Conservation (phyloP, 2,888 invertebrate species). For the Dryobota labecula region DNA sequence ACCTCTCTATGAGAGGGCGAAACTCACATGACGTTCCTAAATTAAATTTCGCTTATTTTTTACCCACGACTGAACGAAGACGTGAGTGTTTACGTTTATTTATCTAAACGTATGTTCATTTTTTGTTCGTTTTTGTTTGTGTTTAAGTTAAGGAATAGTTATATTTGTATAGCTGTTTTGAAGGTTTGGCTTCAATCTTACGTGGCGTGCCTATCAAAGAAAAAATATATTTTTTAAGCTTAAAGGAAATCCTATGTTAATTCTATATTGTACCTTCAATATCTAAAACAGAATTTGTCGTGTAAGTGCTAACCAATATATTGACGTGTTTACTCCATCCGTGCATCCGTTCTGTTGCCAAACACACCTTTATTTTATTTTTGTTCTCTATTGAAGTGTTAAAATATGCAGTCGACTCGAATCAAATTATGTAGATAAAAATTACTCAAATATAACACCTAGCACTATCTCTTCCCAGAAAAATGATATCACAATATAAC, state of each 20-base stretch:
- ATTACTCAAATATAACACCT: background rate
- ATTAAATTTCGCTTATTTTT: background rate
- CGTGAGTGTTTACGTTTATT: background rate
- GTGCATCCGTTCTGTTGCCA: conserved; percentile 27
- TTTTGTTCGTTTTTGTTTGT: background rate
- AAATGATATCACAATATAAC: conserved; percentile 14
- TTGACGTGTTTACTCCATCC: conserved; percentile 44
- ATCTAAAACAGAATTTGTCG: conserved; percentile 50
- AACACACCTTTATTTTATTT: conserved; percentile 26
- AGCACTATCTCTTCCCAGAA: conserved; percentile 7
- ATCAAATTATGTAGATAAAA: background rate
- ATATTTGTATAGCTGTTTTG: no score
- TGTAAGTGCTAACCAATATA: conserved; percentile 59
- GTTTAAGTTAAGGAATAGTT: no score
- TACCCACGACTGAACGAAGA: background rate
- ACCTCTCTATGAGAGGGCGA: background rate
- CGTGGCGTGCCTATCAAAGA: no score
- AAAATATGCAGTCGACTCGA: conserved; percentile 28
- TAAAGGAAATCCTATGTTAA: conserved; percentile 28
- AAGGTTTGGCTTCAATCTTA: no score
- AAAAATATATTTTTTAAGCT: no score
- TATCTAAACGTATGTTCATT: no score
- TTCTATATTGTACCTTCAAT: conserved; percentile 23
- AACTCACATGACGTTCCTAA: background rate
- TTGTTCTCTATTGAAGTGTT: conserved; percentile 29